Percentiles rank a stretch among this genome's conserved stretches.
Conservation (phyloP, 2,113 vertebrate species). For the Crotalus horridus region DNA sequence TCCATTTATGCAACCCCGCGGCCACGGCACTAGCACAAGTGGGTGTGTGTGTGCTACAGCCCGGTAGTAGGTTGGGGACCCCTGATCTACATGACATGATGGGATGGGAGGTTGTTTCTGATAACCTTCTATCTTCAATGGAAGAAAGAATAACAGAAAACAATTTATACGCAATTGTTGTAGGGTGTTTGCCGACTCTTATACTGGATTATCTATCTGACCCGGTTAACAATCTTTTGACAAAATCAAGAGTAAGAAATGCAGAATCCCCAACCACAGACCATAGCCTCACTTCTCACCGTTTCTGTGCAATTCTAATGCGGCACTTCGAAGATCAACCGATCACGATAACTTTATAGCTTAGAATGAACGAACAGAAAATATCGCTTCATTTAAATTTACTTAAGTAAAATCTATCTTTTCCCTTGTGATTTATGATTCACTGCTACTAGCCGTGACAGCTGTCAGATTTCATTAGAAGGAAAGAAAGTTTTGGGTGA, state of each 20-base stretch:
- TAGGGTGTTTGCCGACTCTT: background rate
- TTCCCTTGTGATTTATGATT: background rate
- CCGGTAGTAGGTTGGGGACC: too few species aligned
- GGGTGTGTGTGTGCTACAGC: too few species aligned
- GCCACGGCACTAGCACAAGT: too few species aligned
- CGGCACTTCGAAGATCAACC: background rate
- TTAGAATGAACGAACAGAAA: background rate
- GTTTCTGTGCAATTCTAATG: background rate
- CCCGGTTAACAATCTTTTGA: background rate
- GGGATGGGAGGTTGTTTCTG: background rate
- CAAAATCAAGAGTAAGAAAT: background rate
- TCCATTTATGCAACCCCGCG: too few species aligned
- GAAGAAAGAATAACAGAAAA: background rate
- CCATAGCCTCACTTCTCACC: background rate
- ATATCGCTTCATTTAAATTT: background rate
- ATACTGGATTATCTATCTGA: too few species aligned
- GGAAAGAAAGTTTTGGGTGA: background rate
- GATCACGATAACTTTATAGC: background rate
- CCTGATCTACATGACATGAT: background rate
- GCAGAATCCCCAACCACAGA: too few species aligned
- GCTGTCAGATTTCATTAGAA: background rate
- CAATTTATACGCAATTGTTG: background rate
- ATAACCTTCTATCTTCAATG: background rate
- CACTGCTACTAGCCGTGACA: background rate
- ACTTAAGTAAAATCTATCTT: background rate